Conservation (phyloP, 1,140 invertebrate genomes). For the Gonatopus flavifemur region DNA sequence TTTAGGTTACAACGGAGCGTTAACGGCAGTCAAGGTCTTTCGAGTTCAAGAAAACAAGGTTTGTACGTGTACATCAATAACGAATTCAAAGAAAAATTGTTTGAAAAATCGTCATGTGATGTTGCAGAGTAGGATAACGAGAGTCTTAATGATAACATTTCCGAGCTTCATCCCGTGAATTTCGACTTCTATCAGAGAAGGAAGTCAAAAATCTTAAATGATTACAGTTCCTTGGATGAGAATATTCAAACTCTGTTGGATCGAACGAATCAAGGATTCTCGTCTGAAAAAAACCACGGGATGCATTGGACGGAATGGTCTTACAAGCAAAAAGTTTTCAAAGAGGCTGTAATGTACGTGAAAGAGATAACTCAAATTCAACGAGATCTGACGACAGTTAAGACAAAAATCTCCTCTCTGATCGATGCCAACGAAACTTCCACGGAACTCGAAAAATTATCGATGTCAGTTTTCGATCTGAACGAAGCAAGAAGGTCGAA, state of each 20-base stretch:
- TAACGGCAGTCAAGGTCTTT: conserved; percentile 38
- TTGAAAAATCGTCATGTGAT: too few species aligned
- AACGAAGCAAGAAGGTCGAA: conserved; percentile 33
- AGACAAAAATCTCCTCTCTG: conserved; percentile 25
- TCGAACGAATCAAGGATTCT: conserved; percentile 13
- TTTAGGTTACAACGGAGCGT: conserved; percentile 41
- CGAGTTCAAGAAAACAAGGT: too few species aligned
- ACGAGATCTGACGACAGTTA: conserved; percentile 30
- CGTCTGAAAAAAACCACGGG: conserved; percentile 5
- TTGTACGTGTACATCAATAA: too few species aligned
- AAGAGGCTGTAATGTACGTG: conserved; percentile 20
- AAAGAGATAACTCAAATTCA: conserved; percentile 23
- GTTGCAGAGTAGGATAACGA: too few species aligned
- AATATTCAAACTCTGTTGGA: conserved; percentile 23
- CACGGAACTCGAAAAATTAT: conserved; percentile 33
- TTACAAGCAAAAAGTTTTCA: conserved; percentile 8
- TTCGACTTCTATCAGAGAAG: conserved; percentile 11
- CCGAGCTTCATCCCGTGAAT: conserved; percentile 1
- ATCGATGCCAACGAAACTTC: conserved; percentile 44
- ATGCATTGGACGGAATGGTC: conserved; percentile 43
- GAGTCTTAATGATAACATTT: not conserved
- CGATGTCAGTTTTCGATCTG: conserved; percentile 43
- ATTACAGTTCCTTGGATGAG: conserved; percentile 29
- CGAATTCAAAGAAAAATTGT: too few species aligned
- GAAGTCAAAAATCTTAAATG: conserved; percentile 18